A percentile compares a stretch with the other conserved stretches of the same genome.
Conservation (phyloP, 1,140 invertebrate species). For the Nasonia vitripennis region DNA sequence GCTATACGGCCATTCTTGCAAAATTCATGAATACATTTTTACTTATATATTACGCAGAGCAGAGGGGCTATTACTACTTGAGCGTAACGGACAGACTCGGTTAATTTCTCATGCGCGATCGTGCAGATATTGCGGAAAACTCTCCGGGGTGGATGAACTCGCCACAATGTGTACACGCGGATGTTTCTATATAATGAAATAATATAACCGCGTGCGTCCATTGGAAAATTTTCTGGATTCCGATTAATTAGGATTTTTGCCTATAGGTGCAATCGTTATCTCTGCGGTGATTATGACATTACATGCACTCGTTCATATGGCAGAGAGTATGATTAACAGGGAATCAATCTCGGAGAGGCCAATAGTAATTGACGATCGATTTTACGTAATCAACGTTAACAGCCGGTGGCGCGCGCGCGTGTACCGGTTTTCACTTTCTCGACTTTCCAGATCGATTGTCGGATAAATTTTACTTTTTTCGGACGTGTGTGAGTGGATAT, state of each 20-base stretch:
- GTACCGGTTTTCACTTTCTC: slow-evolving; percentile 17
- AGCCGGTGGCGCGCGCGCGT: neutral
- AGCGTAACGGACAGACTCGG: slow-evolving; percentile 28
- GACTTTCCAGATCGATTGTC: slow-evolving; percentile 26
- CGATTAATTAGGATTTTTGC: neutral
- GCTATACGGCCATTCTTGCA: too few relatives aligned
- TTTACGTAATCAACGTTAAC: slow-evolving; percentile 4
- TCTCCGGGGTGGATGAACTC: slow-evolving; percentile 23
- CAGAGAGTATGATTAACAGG: too few relatives aligned
- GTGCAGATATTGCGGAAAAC: slow-evolving; percentile 23
- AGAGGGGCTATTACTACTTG: slow-evolving; percentile 6
- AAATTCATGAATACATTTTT: neutral
- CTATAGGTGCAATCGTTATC: too few relatives aligned
- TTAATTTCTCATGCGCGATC: slow-evolving; percentile 40
- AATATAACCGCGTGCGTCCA: neutral
- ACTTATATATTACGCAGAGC: neutral
- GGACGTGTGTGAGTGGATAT: neutral
- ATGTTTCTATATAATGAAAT: too few relatives aligned
- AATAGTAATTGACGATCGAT: neutral
- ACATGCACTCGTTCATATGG: neutral
- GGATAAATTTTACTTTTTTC: slow-evolving; percentile 14
- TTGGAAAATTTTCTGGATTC: neutral
- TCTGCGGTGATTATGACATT: neutral
- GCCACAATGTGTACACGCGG: neutral
- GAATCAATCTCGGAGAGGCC: neutral